These are phyloP conservation scores for Pollenia griseotomentosa DNA, from an alignment of 2,888 invertebrate species.

Conservation along the genomic window DNA sequence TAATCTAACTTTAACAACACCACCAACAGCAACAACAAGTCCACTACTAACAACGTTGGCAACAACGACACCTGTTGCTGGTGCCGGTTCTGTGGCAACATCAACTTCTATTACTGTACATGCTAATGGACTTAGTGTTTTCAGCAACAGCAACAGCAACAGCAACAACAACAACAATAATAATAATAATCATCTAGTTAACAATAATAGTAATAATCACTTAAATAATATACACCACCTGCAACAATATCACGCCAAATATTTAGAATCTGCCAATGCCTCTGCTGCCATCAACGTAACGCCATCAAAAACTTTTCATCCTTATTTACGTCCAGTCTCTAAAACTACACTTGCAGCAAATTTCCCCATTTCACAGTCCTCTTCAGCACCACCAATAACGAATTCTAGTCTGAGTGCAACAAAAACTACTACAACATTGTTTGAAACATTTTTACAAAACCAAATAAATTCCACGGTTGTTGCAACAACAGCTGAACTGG, in stretches of 20 bases:
- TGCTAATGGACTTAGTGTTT: conserved; percentile 71
- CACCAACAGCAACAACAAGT: conserved; percentile 70
- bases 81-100: conserved; percentile 72
- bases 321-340: conserved; percentile 78
- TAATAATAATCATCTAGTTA: conserved; percentile 74
- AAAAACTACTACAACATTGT: conserved; percentile 79
- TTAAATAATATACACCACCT: conserved; percentile 77
- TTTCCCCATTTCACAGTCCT: conserved; percentile 24
- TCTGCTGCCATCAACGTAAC: conserved; percentile 77
- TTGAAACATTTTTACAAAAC: conserved; percentile 81
- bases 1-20: conserved; percentile 71
- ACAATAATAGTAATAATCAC: conserved; percentile 77
- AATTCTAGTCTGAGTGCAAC: conserved; percentile 46
- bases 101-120: conserved; percentile 33
- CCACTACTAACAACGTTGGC: conserved; percentile 61
- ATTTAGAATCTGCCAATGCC: conserved; percentile 72
- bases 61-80: conserved; percentile 78
- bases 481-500: conserved; percentile 70
- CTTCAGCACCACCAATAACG: conserved; percentile 70
- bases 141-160: conserved; percentile 63
- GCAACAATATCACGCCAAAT: conserved; percentile 73
- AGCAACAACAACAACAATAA: conserved; percentile 61
- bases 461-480: conserved; percentile 81
- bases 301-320: conserved; percentile 81
- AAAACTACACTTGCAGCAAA: conserved; percentile 43